Evolutionary conservation across 2,888 invertebrate species (phyloP), one percentile per base, ranked within the genome.

Genomic region (Drosophila meridionalis): DNA sequence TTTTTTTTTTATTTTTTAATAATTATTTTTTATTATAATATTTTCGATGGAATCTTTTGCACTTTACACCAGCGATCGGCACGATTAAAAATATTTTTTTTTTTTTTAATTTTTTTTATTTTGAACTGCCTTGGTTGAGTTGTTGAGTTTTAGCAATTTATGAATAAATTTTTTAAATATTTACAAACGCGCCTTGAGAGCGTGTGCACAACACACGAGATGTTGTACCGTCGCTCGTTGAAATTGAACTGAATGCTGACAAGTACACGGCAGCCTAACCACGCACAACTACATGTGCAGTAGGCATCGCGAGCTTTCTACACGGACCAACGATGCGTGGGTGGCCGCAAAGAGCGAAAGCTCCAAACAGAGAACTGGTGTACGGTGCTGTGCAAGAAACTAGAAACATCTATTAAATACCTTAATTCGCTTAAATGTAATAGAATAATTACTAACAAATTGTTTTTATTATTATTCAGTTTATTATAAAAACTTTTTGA

Each of bases 241-340:
- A 76, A 82, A 83, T 82, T 80, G 75, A 88, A 91, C 91, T 91
- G 87, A 87, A 86, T 87, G 80, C 86, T 73, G 84, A 76, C 88
- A 85, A 83, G 80, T 79, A 75, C 62, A 55, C 73, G 80, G 57
- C 71, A 58, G 68, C 67, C 76, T 68, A 65, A 76, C 82, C 82
- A 82, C 72, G 69, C 80, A 82, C 80, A 80, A 80, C 72, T 60
- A 82, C 78, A 78, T 59, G 28, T 68, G 72, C 75, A 78, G 71
- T 80, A 60, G 40, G 36, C 69, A 47, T 69, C 20, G 52, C 58
- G 74, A 79, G 75, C 80, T 80, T 87, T 80, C 30, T 78, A 68
- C 73, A 66, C 61, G 68, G 67, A 67, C 72, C 48, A 52, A 32
- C 48, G 42, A 67, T 56, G 78, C 70, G 82, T 80, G 79, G 82